Percentiles rank a stretch among this genome's conserved stretches.
phyloP scores from a whole-genome alignment of 2,888 invertebrate genomes.

The Digitonthophagus gazella region DNA sequence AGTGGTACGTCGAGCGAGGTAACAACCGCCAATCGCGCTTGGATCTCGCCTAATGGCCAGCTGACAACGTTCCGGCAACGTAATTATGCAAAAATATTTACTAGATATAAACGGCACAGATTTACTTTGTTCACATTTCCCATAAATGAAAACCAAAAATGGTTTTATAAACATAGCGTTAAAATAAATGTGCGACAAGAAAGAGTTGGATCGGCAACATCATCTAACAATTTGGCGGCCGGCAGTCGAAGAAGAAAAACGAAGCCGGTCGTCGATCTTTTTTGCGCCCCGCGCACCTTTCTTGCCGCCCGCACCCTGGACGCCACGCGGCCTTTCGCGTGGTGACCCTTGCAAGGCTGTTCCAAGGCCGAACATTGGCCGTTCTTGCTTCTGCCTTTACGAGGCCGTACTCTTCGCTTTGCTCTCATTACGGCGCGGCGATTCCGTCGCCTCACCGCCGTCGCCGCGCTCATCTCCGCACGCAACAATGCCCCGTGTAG shows the following conservation, averaged over 20 bases:
- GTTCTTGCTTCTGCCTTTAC: slow-evolving; percentile 43
- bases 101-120: not conserved
- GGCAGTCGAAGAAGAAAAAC: not conserved
- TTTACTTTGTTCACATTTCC: not conserved
- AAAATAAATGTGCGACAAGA: too few relatives aligned
- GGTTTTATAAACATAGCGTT: too few relatives aligned
- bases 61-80: not conserved
- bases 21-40: not conserved
- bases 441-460: slow-evolving; percentile 46
- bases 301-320: slow-evolving; percentile 1
- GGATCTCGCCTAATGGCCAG: not conserved
- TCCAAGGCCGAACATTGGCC: slow-evolving; percentile 54
- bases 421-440: slow-evolving; percentile 47
- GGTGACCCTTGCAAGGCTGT: slow-evolving; percentile 52
- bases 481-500: slow-evolving; percentile 35
- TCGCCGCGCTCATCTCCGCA: slow-evolving; percentile 38
- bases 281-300: not conserved
- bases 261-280: not conserved
- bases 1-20: not conserved
- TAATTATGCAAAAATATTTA: not conserved
- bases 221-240: not conserved
- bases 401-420: slow-evolving; percentile 43
- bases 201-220: too few relatives aligned
- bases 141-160: too few relatives aligned
- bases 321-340: slow-evolving; percentile 10